phyloP scores from a whole-genome alignment of 2,888 invertebrate species.

The Folsomia manolachei region DNA sequence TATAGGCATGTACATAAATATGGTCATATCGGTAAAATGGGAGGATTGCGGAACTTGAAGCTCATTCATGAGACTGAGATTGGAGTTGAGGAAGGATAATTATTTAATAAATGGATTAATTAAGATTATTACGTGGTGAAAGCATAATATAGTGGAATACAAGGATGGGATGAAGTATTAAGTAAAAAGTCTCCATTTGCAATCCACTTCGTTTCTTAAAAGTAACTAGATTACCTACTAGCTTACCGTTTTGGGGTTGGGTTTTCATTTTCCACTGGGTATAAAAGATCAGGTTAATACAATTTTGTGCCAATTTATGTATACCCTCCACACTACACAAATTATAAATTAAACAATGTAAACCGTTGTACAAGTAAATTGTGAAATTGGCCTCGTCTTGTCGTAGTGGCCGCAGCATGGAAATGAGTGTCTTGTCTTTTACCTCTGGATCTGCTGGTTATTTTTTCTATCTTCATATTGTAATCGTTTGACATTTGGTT shows the following conservation, averaged over 20 bases:
- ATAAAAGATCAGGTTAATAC: too few species aligned
- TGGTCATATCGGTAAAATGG: background rate
- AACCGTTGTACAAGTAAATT: background rate
- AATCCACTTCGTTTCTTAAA: too few species aligned
- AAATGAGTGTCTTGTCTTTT: background rate
- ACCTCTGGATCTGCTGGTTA: too few species aligned
- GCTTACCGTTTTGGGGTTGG: too few species aligned
- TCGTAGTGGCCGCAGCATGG: background rate
- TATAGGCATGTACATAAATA: too few species aligned
- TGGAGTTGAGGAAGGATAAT: background rate
- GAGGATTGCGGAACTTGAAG: background rate
- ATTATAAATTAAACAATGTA: background rate
- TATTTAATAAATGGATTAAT: background rate
- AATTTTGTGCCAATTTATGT: background rate
- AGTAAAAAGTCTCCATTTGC: constrained; percentile 2
- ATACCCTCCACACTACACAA: too few species aligned
- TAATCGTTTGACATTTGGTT: background rate
- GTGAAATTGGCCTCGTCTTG: background rate
- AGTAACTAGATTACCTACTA: too few species aligned
- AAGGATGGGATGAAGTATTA: too few species aligned
- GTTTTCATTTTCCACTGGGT: too few species aligned
- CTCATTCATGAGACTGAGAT: background rate
- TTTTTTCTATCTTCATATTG: too few species aligned
- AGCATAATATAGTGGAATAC: background rate
- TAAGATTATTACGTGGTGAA: too few species aligned